These are phyloP conservation scores for Drosophila kanekoi DNA, from an alignment of 2,888 invertebrate species.

Conservation along the genomic window DNA sequence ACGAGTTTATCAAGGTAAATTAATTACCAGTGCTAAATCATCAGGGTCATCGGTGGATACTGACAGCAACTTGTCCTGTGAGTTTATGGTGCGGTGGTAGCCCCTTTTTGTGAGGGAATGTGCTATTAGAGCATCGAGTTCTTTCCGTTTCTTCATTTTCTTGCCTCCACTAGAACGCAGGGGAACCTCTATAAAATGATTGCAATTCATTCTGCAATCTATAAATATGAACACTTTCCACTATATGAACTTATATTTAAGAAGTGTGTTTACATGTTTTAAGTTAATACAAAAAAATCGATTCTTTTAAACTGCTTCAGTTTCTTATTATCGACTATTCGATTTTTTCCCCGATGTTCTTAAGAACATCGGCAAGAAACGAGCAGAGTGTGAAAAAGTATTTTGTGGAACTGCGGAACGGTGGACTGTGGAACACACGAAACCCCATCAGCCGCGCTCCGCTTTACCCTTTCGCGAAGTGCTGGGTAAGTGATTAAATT, in stretches of 20 bases:
- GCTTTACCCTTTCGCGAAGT: no score
- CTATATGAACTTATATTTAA: slow-evolving; percentile 1
- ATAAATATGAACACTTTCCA: background rate
- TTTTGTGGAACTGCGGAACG: no score
- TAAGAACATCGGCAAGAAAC: no score
- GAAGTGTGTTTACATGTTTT: slow-evolving; percentile 13
- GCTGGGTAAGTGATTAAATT: no score
- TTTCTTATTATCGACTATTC: background rate
- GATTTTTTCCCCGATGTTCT: background rate
- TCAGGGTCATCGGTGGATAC: slow-evolving; percentile 88
- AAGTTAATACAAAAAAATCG: slow-evolving; percentile 4
- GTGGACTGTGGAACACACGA: no score
- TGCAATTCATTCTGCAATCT: slow-evolving; percentile 86
- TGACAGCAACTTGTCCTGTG: slow-evolving; percentile 88
- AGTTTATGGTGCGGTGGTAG: slow-evolving; percentile 72
- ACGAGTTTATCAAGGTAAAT: slow-evolving; percentile 14
- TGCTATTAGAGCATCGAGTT: slow-evolving; percentile 90
- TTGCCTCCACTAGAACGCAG: slow-evolving; percentile 87
- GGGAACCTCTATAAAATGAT: slow-evolving; percentile 88
- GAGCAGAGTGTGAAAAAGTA: no score
- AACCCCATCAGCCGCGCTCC: no score
- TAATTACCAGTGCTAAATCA: slow-evolving; percentile 85
- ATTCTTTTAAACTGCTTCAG: slow-evolving; percentile 1
- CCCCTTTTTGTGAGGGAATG: slow-evolving; percentile 84
- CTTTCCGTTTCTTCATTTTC: slow-evolving; percentile 91